Base-by-base conservation (phyloP, 2,113 vertebrate species). In the Gavialis gangeticus region DNA sequence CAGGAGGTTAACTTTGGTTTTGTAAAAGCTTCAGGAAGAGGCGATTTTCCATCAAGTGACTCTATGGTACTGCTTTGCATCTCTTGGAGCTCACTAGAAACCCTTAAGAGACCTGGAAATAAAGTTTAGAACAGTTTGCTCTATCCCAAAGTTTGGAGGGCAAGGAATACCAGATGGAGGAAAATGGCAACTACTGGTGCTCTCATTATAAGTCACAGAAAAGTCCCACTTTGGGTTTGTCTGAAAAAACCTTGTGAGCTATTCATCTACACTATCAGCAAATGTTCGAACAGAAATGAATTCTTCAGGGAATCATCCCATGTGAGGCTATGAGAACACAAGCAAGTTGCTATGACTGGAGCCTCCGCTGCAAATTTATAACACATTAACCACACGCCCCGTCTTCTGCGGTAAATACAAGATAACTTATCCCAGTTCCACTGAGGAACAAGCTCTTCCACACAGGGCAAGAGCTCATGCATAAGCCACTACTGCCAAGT, bases 241-340 rank as follows among this genome's bases (percentile, higher is more conserved):
- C 37, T 30, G 46, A 15, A 71, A 73, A 24, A 67, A n/a, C 6
- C 24, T 25, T 73, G 21, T 63, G 22, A 9, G 7, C 18, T 55
- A 46, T 64, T 57, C 69, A 78, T 57, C 66, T 63, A 58, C 30
- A 76, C 3, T 30, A 11, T 46, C 11, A 64, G 60, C 24, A 69
- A 69, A 19, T 17, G 0, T 0, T 28, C 63, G 71, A 57, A 4
- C 8, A 64, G 22, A 16, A 13, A 25, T 8, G 16, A n/a, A 56
- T 16, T 93, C n/a, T 81, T 63, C 22, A 37, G 24, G 15, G 6
- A 86, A 59, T 21, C 22, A 62, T 2, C 13, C 12, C 69, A 73
- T 8, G 27, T 22, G 46, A 46, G 46, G 46, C 46, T 9, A 46
- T 46, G 46, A 9, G 46, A 46, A 46, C 46, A 46, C 46, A 46